Evolutionary conservation across 2,888 invertebrate genomes (phyloP).

Genomic region (Spodoptera exigua): DNA sequence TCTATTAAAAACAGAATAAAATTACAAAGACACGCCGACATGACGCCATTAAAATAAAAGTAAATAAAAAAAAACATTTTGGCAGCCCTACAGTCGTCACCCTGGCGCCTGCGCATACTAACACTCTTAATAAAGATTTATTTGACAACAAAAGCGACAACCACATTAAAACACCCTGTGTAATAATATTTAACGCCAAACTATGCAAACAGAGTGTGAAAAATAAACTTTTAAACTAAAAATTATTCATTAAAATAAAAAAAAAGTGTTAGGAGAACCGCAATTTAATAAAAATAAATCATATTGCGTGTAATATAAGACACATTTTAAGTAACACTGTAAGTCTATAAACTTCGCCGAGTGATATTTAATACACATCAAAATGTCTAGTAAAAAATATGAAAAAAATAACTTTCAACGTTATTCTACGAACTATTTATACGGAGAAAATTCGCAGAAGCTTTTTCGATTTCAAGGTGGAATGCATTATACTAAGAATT

Average conservation of each 20-base stretch:
- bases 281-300: conserved; percentile 2
- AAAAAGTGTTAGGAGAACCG: no score
- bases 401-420: conserved; percentile 15
- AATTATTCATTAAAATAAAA: conserved; percentile 2
- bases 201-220: conserved; percentile 35
- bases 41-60: conserved; percentile 3
- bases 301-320: conserved; percentile 8
- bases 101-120: conserved; percentile 34
- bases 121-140: conserved; percentile 57
- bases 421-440: conserved; percentile 24
- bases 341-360: conserved; percentile 35
- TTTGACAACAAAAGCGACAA: conserved; percentile 44
- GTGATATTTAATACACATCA: conserved; percentile 28
- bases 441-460: conserved; percentile 39
- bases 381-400: conserved; percentile 17
- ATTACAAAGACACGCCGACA: no score
- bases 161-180: conserved; percentile 39
- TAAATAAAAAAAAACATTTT: conserved; percentile 24
- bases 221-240: conserved; percentile 18
- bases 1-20: no score
- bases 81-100: conserved; percentile 32
- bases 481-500: conserved; percentile 10
- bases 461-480: conserved; percentile 23
- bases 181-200: conserved; percentile 41
- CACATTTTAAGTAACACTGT: conserved; percentile 29